Evolutionary conservation across 2,113 vertebrate genomes (phyloP), one percentile per base, ranked within the genome.

Genomic region (Pogonocichla stellata): DNA sequence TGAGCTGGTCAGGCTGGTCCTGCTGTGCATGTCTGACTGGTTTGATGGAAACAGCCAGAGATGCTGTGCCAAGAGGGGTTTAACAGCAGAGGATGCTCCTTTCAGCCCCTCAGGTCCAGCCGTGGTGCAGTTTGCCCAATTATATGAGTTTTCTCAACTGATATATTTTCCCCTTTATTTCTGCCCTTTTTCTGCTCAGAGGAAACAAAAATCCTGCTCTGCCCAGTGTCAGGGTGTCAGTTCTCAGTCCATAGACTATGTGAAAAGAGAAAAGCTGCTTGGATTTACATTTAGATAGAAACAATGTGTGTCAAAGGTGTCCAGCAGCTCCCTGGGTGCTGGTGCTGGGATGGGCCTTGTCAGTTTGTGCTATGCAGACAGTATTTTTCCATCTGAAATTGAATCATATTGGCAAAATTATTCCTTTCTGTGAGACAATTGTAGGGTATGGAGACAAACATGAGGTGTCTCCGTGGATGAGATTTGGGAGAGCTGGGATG

Each of bases 211-310:
- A 42, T 6, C 17, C 38, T 16, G 69, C 62, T 25, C 28, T 3
- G 3, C 71, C 70, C 14, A 8, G n/a, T 18, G 17, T 14, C 42
- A 56, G 60, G 48, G 4, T 42, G 86, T 65, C 58, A 66, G 42
- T 11, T 43, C 47, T 94, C 70, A 33, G 31, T 38, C 38, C 38
- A 38, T 38, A 38, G 60, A 34, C 12, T 38, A 10, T 38, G 38
- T 38, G 60, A 36, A 38, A 66, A 71, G 84, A 66, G 57, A 84
- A 73, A 62, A 3, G 51, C 75, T 58, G 12, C 61, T 60, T 88
- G 81, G 62, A 96, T 97, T 96, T 97, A 78, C 95, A 96, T 97
- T 94, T 93, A 92, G 81, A 95, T 92, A 51, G 95, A 92, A 97
- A 65, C 67, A 40, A 88, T 7, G 0, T 1, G 20, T 82, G 91